Conservation (phyloP, 2,797 vertebrate genomes). For the Spinus pinus region DNA sequence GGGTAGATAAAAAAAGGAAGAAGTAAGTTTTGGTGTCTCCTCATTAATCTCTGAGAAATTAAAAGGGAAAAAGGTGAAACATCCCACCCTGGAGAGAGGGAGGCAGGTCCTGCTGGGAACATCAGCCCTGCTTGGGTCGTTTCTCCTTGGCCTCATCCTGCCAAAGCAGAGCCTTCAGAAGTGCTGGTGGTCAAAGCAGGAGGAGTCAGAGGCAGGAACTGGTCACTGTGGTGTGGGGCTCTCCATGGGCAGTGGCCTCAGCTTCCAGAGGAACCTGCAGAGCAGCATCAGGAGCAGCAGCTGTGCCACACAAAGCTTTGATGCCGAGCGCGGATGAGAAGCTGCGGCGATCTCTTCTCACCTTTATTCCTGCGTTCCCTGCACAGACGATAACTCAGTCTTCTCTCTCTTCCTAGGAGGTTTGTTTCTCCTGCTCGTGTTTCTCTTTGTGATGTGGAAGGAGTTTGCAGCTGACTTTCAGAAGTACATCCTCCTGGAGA, state of each 20-base stretch:
- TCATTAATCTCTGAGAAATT: neutral
- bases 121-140: accelerated
- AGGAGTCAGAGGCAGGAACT: neutral
- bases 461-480: constrained; percentile 82
- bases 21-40: neutral
- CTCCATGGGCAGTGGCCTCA: accelerated
- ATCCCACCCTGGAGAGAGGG: neutral
- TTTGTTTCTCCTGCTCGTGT: constrained; percentile 78
- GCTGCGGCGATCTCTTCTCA: accelerated
- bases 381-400: neutral
- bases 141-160: accelerated
- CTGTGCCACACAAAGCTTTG: neutral
- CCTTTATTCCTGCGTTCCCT: neutral
- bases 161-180: neutral
- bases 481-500: constrained; percentile 84
- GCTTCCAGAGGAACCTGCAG: neutral
- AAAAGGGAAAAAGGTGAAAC: neutral
- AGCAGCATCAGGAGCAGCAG: accelerated
- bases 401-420: constrained; percentile 69
- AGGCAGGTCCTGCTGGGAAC: neutral
- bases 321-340: neutral
- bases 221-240: neutral
- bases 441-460: constrained; percentile 88
- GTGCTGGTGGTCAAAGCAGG: accelerated
- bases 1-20: neutral